A percentile compares a stretch with the other conserved stretches of the same genome.
Evolutionary conservation across 2,797 vertebrate species (phyloP).

Genomic region (Luscinia luscinia): DNA sequence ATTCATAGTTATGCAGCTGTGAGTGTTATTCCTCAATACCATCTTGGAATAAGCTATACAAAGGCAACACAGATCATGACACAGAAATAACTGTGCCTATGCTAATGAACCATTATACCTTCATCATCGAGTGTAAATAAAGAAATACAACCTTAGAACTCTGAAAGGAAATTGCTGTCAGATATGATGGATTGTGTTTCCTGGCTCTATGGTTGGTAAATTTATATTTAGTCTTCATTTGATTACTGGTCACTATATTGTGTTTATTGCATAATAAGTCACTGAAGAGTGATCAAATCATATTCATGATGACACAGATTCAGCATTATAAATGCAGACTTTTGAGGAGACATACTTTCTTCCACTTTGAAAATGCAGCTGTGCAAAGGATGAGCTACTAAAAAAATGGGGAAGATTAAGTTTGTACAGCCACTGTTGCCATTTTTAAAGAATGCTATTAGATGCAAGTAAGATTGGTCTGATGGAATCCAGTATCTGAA

Average conservation of each 20-base stretch:
- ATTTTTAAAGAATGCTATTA: not conserved
- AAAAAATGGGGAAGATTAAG: not conserved
- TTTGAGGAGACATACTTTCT: not conserved
- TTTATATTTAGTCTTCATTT: slow-evolving; percentile 23
- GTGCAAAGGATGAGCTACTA: not conserved
- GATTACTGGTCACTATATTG: not conserved
- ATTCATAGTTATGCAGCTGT: not conserved
- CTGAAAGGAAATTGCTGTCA: slow-evolving; percentile 53
- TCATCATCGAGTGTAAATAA: slow-evolving; percentile 22
- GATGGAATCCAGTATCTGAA: not conserved
- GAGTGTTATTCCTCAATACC: not conserved
- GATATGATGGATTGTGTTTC: slow-evolving; percentile 29
- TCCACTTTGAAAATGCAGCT: not conserved
- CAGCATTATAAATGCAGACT: not conserved
- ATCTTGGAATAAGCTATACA: not conserved
- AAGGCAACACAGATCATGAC: not conserved
- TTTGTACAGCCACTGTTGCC: not conserved
- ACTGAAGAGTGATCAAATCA: not conserved
- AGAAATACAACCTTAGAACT: not conserved
- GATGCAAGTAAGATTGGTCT: not conserved
- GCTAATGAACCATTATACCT: slow-evolving; percentile 28
- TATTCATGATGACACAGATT: not conserved
- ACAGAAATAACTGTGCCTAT: not conserved
- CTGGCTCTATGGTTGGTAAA: not conserved
- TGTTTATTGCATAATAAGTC: not conserved